Evolutionary conservation across 2,797 vertebrate species (phyloP).

Genomic region (Thaleichthys pacificus): DNA sequence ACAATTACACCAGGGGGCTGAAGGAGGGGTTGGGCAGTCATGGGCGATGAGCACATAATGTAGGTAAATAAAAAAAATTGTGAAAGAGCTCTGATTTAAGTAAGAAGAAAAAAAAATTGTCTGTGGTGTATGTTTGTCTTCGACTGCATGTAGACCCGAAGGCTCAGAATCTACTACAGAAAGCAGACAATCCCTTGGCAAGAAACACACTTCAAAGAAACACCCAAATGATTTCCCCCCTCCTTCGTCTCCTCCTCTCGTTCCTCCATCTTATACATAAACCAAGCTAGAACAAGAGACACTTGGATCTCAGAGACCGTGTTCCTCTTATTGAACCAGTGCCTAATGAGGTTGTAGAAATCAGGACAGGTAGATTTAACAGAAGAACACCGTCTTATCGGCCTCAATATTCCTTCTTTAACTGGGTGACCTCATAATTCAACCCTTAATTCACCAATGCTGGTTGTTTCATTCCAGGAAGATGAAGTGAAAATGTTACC

Average conservation of each 20-base stretch:
- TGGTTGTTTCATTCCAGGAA: too few relatives aligned
- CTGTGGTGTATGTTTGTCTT: neutral
- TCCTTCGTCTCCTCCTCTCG: conserved; percentile 19
- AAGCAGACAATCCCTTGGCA: conserved; percentile 28
- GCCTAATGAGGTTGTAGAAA: conserved; percentile 51
- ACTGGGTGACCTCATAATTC: too few relatives aligned
- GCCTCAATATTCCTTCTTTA: neutral
- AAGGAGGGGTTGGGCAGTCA: neutral
- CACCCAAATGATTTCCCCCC: conserved; percentile 13
- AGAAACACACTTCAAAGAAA: conserved; percentile 44
- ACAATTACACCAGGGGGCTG: neutral
- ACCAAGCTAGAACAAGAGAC: too few relatives aligned
- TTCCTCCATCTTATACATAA: too few relatives aligned
- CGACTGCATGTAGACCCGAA: conserved; percentile 15
- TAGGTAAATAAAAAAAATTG: too few relatives aligned
- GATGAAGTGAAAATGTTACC: too few relatives aligned
- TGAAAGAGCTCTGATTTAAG: too few relatives aligned
- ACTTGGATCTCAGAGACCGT: too few relatives aligned
- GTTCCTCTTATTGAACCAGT: conserved; percentile 30
- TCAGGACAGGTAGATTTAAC: conserved; percentile 56
- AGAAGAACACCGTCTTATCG: conserved; percentile 40
- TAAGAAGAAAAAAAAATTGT: too few relatives aligned
- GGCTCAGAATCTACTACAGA: conserved; percentile 5
- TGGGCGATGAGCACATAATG: too few relatives aligned
- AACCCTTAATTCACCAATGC: too few relatives aligned